Evolutionary conservation across 2,113 vertebrate species (phyloP).

Genomic region (Psophia crepitans): DNA sequence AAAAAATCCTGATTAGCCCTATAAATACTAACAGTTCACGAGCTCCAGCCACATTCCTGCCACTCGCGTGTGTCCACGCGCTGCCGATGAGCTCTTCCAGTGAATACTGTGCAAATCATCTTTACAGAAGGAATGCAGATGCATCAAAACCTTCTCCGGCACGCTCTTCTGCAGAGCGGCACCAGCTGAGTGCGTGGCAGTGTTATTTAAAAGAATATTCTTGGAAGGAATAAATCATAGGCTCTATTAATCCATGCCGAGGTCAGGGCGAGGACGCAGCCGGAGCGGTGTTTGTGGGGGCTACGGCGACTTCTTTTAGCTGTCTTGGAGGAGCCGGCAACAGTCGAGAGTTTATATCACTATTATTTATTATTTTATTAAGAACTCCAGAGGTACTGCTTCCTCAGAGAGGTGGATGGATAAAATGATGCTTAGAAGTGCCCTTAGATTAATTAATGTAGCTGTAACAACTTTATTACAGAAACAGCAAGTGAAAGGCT

Average conservation of each 20-base stretch:
- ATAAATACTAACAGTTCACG: accelerated
- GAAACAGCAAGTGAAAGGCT: neutral
- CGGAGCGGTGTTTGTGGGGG: accelerated
- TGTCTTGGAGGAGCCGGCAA: neutral
- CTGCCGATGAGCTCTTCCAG: neutral
- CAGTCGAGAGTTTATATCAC: neutral
- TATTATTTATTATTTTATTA: neutral
- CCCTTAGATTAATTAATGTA: constrained; percentile 20
- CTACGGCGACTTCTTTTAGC: accelerated
- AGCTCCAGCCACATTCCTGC: neutral
- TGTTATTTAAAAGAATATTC: neutral
- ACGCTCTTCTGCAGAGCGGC: neutral
- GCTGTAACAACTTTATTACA: constrained; percentile 2
- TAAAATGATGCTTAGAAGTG: neutral
- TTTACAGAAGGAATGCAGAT: accelerated
- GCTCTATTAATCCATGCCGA: neutral
- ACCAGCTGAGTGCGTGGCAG: accelerated
- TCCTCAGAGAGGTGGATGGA: neutral
- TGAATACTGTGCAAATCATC: accelerated
- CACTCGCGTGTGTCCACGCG: accelerated
- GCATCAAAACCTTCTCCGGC: neutral
- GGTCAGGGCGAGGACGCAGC: neutral
- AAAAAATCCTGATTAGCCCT: neutral
- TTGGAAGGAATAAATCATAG: neutral
- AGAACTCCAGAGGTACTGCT: neutral